Conservation (phyloP, 1,140 invertebrate species). For the Magallana ariakensis region DNA sequence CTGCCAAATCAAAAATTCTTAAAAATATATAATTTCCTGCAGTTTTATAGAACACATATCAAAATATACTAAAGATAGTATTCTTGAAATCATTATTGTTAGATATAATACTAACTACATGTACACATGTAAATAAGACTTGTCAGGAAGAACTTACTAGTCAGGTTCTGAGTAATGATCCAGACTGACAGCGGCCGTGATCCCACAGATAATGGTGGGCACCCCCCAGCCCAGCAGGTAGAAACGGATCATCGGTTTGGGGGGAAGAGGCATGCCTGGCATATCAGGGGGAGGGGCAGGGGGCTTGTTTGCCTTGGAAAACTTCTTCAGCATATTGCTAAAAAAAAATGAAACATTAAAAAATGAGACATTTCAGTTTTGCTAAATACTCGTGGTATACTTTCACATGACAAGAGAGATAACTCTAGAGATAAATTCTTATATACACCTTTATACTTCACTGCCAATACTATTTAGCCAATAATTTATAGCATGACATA, state of each 20-base stretch:
- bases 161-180: conserved; percentile 85
- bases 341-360: conserved; percentile 42
- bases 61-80: not conserved
- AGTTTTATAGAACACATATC: too few species aligned
- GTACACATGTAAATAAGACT: too few species aligned
- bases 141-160: conserved; percentile 81
- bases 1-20: too few species aligned
- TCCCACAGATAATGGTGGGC: conserved; percentile 92
- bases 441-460: too few species aligned
- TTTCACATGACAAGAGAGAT: too few species aligned
- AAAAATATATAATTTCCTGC: too few species aligned
- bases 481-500: too few species aligned
- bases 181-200: conserved; percentile 93
- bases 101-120: too few species aligned
- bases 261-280: conserved; percentile 84
- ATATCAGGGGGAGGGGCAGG: conserved; percentile 84
- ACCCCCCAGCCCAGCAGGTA: conserved; percentile 96
- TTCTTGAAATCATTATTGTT: not conserved
- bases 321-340: conserved; percentile 92
- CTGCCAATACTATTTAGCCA: too few species aligned
- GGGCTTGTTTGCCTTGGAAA: conserved; percentile 84
- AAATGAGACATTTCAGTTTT: too few species aligned
- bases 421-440: too few species aligned
- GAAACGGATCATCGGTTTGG: conserved; percentile 90
- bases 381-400: too few species aligned